phyloP scores from a whole-genome alignment of 2,113 vertebrate species.

The Gulo gulo region DNA sequence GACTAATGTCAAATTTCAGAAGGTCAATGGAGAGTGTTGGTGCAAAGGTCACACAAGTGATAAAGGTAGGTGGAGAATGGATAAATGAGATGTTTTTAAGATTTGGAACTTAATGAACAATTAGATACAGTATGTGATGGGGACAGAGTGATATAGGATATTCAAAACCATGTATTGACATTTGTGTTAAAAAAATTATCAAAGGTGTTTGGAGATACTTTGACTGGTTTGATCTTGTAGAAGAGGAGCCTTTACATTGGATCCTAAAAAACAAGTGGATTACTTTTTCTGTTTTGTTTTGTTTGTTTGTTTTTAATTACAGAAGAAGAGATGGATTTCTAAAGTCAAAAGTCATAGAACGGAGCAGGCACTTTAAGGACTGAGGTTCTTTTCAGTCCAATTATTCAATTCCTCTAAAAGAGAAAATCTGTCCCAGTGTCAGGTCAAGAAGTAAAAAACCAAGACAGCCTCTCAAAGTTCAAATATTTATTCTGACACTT shows the following conservation, averaged over 20 bases:
- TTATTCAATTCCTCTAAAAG: not conserved
- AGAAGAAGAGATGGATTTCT: not conserved
- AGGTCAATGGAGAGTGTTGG: not conserved
- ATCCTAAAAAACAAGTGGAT: not conserved
- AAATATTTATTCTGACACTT: constrained; percentile 18
- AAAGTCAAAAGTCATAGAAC: not conserved
- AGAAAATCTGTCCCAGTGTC: not conserved
- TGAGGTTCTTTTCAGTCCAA: not conserved
- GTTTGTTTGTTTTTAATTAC: not conserved
- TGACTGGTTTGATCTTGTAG: not conserved
- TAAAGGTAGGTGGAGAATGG: not conserved
- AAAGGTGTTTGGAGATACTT: not conserved
- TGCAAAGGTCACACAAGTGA: not conserved
- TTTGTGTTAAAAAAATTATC: not conserved
- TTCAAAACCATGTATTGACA: not conserved
- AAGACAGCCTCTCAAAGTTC: not conserved
- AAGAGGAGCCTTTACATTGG: not conserved
- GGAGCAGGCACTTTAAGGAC: not conserved
- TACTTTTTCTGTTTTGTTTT: too few species aligned
- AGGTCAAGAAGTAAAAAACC: not conserved
- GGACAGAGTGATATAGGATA: not conserved
- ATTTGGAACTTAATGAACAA: not conserved
- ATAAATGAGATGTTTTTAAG: not conserved
- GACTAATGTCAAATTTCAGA: not conserved
- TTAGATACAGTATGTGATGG: not conserved